Conservation (phyloP, 2,888 invertebrate genomes). For the Papilio gigon region DNA sequence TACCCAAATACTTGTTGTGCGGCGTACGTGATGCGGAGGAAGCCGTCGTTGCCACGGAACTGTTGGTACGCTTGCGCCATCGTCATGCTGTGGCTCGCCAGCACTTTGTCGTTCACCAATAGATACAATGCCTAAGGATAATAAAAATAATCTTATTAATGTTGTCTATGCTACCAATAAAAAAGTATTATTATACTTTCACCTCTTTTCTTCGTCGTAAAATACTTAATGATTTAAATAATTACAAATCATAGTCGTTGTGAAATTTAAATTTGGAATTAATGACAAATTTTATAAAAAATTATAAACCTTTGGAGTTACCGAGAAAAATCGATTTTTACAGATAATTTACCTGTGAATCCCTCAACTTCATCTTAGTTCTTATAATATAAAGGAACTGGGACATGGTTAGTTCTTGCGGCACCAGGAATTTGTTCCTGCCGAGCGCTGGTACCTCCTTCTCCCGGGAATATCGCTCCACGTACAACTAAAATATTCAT, state of each 20-base stretch:
- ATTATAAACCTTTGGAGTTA: no score
- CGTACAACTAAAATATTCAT: slow-evolving; percentile 82
- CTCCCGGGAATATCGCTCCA: slow-evolving; percentile 90
- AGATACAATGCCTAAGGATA: slow-evolving; percentile 87
- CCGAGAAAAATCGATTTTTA: no score
- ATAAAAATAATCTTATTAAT: not conserved
- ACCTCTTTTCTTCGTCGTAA: no score
- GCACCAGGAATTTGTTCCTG: slow-evolving; percentile 93
- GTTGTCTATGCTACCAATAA: not conserved
- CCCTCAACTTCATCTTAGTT: slow-evolving; percentile 76
- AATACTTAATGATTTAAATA: no score
- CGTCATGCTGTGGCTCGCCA: slow-evolving; percentile 90
- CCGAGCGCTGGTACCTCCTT: slow-evolving; percentile 87
- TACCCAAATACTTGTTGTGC: slow-evolving; percentile 87
- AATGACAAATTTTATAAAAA: no score
- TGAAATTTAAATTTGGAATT: no score
- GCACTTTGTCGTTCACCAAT: slow-evolving; percentile 89
- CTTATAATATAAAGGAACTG: slow-evolving; percentile 91
- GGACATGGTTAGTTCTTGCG: slow-evolving; percentile 93
- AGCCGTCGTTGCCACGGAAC: slow-evolving; percentile 90
- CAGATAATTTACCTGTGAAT: slow-evolving; percentile 64
- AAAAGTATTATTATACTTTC: no score
- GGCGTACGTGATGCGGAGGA: slow-evolving; percentile 93
- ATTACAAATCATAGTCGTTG: no score
- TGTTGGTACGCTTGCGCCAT: slow-evolving; percentile 91